These are phyloP conservation scores for Ancistrus triradiatus DNA, from an alignment of 2,113 vertebrate species.

Conservation along the genomic window DNA sequence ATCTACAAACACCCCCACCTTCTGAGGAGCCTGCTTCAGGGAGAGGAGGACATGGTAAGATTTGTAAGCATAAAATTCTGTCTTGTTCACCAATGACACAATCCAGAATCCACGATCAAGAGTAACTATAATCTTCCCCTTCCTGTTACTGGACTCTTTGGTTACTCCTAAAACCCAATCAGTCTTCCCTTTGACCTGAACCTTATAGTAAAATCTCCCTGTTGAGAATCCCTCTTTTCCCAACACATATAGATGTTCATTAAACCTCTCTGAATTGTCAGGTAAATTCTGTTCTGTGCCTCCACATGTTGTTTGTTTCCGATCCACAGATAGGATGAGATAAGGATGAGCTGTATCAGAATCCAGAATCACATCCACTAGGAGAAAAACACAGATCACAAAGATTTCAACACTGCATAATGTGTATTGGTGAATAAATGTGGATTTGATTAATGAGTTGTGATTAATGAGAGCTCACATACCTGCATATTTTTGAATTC, in stretches of 20 bases:
- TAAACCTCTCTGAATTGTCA: background rate
- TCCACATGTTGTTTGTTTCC: background rate
- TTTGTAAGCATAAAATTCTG: background rate
- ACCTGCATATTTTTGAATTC: conserved; percentile 3
- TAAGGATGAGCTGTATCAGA: conserved; percentile 3
- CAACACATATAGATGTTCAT: background rate
- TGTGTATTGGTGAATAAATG: background rate
- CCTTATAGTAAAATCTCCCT: conserved; percentile 12
- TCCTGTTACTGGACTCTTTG: conserved; percentile 6
- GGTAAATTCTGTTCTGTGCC: background rate
- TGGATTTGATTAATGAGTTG: background rate
- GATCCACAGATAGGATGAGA: conserved; percentile 2
- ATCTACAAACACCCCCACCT: conserved; percentile 22
- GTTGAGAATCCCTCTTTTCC: conserved; percentile 1
- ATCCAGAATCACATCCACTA: conserved; percentile 6
- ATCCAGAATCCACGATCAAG: background rate
- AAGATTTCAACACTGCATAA: background rate
- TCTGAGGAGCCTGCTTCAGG: background rate
- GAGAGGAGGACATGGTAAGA: background rate
- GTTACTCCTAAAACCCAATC: background rate
- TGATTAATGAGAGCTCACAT: background rate
- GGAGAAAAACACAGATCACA: background rate
- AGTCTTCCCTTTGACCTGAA: conserved; percentile 9
- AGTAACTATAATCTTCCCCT: background rate
- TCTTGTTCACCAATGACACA: background rate